Evolutionary conservation across 2,797 vertebrate genomes (phyloP).

Genomic region (Protonibea diacanthus): DNA sequence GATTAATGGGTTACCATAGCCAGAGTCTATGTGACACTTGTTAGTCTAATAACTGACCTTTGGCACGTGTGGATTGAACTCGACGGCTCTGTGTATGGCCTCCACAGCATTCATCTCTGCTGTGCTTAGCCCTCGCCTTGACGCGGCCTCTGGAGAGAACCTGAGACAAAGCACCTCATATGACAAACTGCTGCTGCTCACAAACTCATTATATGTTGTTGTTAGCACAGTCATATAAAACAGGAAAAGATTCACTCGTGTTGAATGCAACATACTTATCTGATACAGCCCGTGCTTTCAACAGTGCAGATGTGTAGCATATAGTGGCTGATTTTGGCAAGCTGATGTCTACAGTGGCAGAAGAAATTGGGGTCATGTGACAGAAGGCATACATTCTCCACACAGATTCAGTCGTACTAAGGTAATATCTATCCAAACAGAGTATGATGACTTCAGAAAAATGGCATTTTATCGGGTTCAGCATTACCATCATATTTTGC

Average conservation of each 20-base stretch:
- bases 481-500: slow-evolving; percentile 98
- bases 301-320: slow-evolving; percentile 98
- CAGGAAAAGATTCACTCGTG: background rate
- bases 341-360: slow-evolving; percentile 92
- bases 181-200: background rate
- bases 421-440: background rate
- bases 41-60: slow-evolving; percentile 87
- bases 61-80: slow-evolving; percentile 99
- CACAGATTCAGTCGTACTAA: background rate
- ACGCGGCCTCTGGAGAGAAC: slow-evolving; percentile 98
- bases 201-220: background rate
- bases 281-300: slow-evolving; percentile 99
- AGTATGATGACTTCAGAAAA: background rate
- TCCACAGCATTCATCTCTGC: slow-evolving; percentile 99
- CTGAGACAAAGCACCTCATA: slow-evolving; percentile 74
- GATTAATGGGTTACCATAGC: background rate
- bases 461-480: background rate
- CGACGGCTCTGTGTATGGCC: slow-evolving; percentile 99
- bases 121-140: slow-evolving; percentile 96
- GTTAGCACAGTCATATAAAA: background rate
- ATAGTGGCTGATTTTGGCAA: slow-evolving; percentile 99
- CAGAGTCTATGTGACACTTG: background rate
- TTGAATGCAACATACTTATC: slow-evolving; percentile 90
- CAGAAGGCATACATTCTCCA: background rate
- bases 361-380: slow-evolving; percentile 36